Evolutionary conservation across 1,140 invertebrate species (phyloP).

Genomic region (Ctenoplectra terminalis): DNA sequence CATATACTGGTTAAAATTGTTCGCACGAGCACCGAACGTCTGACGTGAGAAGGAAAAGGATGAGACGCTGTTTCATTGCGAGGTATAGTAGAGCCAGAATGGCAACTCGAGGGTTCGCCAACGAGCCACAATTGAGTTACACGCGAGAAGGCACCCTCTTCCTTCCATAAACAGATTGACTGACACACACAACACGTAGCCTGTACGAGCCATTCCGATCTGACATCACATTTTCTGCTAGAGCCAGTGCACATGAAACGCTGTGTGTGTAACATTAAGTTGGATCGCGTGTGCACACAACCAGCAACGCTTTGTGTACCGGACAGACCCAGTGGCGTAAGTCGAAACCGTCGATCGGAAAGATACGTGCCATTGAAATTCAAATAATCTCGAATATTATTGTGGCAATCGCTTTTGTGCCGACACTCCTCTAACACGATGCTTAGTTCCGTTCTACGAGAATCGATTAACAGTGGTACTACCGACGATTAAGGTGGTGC

Average conservation of each 20-base stretch:
- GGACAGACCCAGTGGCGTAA: conserved; percentile 1
- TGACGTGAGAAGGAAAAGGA: background rate
- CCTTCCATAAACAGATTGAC: conserved; percentile 58
- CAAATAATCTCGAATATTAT: conserved; percentile 25
- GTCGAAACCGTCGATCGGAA: conserved; percentile 15
- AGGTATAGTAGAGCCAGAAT: background rate
- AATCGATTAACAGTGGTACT: background rate
- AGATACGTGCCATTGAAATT: conserved; percentile 28
- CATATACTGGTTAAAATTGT: background rate
- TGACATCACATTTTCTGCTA: conserved; percentile 52
- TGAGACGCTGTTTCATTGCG: conserved; percentile 17
- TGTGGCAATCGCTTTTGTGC: conserved; percentile 9
- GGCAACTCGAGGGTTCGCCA: background rate
- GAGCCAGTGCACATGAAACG: conserved; percentile 5
- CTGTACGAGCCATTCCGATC: background rate
- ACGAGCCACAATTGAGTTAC: conserved; percentile 55
- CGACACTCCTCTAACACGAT: background rate
- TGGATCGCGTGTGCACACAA: conserved; percentile 32
- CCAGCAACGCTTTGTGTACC: conserved; percentile 5
- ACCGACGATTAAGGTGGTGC: no score
- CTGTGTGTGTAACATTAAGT: conserved; percentile 5
- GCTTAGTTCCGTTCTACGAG: background rate
- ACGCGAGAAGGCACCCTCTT: conserved; percentile 34
- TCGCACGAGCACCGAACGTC: background rate
- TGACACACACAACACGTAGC: conserved; percentile 3